These are phyloP conservation scores for Indicator indicator DNA, from an alignment of 2,113 vertebrate species.

Conservation along the genomic window DNA sequence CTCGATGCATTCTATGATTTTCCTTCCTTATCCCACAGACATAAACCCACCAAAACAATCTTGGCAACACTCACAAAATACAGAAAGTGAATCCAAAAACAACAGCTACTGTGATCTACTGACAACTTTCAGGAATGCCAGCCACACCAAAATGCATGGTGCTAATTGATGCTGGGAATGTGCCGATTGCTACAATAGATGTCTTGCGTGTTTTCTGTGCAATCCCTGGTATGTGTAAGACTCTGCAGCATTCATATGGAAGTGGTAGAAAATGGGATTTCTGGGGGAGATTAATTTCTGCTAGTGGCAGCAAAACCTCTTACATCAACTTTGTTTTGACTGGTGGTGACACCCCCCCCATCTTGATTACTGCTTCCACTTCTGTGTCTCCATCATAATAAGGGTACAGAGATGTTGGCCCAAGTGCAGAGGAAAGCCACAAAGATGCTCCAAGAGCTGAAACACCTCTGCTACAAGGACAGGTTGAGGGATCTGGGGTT, in stretches of 20 bases:
- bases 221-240: neutral
- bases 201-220: neutral
- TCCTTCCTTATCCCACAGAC: neutral
- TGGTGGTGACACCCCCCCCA: neutral
- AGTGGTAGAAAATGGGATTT: neutral
- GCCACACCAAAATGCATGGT: neutral
- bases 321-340: neutral
- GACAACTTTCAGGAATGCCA: neutral
- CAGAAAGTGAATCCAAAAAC: neutral
- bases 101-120: neutral
- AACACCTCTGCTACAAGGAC: too few species aligned
- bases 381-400: too few species aligned
- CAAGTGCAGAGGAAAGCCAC: too few species aligned
- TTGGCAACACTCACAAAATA: neutral
- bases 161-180: neutral
- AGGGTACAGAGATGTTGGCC: too few species aligned
- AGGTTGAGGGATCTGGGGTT: too few species aligned
- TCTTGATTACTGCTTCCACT: too few species aligned
- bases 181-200: neutral
- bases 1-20: neutral
- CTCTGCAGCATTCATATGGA: neutral
- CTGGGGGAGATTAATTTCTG: neutral
- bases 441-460: too few species aligned
- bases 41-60: neutral
- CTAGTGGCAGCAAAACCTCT: neutral